Base-by-base conservation (phyloP, 2,888 invertebrate species). In the Conus canariensis region DNA sequence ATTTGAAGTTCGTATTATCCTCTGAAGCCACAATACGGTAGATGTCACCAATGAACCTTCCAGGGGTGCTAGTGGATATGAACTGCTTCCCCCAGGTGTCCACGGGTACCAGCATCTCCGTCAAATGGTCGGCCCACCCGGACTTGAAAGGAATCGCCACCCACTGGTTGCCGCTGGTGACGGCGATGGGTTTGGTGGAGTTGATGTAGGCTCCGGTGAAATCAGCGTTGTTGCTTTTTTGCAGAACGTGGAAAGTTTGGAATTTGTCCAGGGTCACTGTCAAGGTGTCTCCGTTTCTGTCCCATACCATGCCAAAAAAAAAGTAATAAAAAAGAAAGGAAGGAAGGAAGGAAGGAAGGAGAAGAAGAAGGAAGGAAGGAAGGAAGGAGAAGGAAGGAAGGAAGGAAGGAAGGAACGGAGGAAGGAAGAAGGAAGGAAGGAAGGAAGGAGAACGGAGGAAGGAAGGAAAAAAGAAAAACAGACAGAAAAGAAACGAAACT, bases 61-160 rank as follows among this genome's bases (percentile, higher is more conserved):
- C 93, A 10, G 95, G 94, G 16, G 95, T 93, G 14, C 94, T 95
- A 3, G 93, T 94, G 6, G 93, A 93, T 56, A 94, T 91, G 92
- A 94, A 95, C 77, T 92, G 90, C 80, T 92, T 92, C 16, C 95
- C 95, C 95, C 95, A 95, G 64, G 93, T 93, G 80, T 93, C 92
- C 2, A 93, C 90, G 0, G 95, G 93, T 8, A 92, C 91, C 86
- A 95, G 77, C 92, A 94, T 93, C 88, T 95, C 95, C 10, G 94
- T 93, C 74, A 95, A 91, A 90, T 95, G 95, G 91, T 95, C 95
- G 8, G 91, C 90, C 45, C 45, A 45, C 45, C 45, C 45, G 45
- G 45, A 45, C 2, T 45, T 88, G 60, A 22, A 22, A 14, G 89
- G 91, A 0, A 95, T 93, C 45, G 92, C 92, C 2, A 94, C 93